Evolutionary conservation across 2,113 vertebrate genomes (phyloP), one percentile per base, ranked within the genome.

Genomic region (Melanerpes formicivorus): DNA sequence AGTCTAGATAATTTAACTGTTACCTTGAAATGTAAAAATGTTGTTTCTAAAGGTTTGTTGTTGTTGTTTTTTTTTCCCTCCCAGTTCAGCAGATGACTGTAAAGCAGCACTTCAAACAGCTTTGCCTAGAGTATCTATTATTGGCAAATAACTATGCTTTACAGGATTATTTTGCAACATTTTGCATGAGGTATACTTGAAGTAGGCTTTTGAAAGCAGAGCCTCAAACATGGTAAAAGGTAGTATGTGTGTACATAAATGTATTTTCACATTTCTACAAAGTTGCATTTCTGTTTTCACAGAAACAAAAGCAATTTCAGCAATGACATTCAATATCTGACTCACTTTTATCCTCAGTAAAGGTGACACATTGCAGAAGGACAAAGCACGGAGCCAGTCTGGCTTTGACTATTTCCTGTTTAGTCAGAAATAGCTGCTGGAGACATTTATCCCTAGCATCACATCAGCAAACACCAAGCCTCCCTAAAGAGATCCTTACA

Each of bases 61-160:
- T 40, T 40, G 40, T 40, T 40, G 90, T 52, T 52, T 22, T 52
- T 52, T 52, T 50, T 50, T 23, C 88, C 37, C 37, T 34, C 34
- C 87, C 81, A 71, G 66, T 93, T 90, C 72, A 93, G 71, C n/a
- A 86, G 84, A 71, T 84, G 72, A 90, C 63, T 89, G 64, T 82
- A 94, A 92, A 95, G 58, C 62, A 83, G 63, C 73, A 78, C 62
- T 76, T 93, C 80, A 86, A 92, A 95, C 60, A 87, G 87, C 70
- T 90, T 93, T 84, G 69, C 76, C 55, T 92, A 34, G 62, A 87
- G 19, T 92, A 91, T 70, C 59, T 94, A 89, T 95, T 96, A 93
- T 88, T 90, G 86, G 88, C 84, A 96, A 95, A 93, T 78, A 73
- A 56, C 58, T 89, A 55, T 44, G 82, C 73, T 89, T 76, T 83